These are phyloP conservation scores for Athrips mouffetella DNA, from an alignment of 2,888 invertebrate genomes.

Conservation along the genomic window DNA sequence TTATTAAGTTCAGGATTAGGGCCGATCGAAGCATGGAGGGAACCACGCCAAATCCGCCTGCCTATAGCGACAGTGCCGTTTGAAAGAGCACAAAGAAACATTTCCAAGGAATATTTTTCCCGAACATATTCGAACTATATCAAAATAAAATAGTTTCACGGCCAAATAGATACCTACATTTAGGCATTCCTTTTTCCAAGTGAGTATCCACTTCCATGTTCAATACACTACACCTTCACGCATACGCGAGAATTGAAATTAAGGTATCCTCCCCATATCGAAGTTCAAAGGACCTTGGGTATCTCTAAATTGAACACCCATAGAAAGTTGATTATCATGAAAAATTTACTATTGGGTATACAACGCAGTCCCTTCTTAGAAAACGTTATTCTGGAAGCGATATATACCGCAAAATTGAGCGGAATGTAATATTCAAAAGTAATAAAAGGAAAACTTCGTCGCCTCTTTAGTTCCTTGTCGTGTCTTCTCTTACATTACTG, in stretches of 20 bases:
- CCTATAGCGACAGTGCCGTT: no score
- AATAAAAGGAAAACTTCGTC: not conserved
- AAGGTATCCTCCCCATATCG: conserved; percentile 39
- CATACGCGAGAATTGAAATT: conserved; percentile 44
- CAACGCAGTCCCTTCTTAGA: conserved; percentile 28
- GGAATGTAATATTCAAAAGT: not conserved
- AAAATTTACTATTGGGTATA: conserved; percentile 50
- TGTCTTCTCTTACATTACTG: no score
- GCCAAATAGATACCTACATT: not conserved
- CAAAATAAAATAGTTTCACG: not conserved
- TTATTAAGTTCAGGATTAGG: not conserved
- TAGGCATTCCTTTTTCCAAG: not conserved
- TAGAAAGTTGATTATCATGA: conserved; percentile 53
- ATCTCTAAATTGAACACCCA: conserved; percentile 43
- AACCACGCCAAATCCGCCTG: no score
- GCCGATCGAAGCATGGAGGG: no score
- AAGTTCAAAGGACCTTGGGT: conserved; percentile 29
- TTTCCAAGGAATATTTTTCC: not conserved
- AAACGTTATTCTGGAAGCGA: conserved; percentile 20
- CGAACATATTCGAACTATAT: not conserved
- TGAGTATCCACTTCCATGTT: not conserved
- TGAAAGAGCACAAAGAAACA: no score
- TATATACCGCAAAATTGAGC: not conserved
- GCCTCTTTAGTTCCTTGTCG: no score
- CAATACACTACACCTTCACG: conserved; percentile 1